phyloP scores from a whole-genome alignment of 2,113 vertebrate genomes.

The Theristicus caerulescens region DNA sequence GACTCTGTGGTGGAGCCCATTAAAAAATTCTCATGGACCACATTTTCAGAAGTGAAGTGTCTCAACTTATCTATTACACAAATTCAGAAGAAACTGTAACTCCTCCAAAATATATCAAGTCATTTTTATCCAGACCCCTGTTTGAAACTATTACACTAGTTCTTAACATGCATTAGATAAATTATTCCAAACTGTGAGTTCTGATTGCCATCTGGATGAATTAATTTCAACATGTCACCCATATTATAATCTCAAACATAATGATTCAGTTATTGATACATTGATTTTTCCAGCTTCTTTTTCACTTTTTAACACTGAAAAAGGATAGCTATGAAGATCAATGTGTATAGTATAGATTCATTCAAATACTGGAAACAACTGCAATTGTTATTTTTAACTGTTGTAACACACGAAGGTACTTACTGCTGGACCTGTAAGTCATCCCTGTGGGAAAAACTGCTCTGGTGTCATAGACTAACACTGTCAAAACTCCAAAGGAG shows the following conservation, averaged over 20 bases:
- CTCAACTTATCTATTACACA: neutral
- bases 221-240: neutral
- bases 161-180: neutral
- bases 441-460: neutral
- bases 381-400: neutral
- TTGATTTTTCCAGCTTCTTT: neutral
- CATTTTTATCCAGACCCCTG: neutral
- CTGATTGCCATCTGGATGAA: neutral
- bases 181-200: neutral
- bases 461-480: neutral
- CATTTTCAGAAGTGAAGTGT: neutral
- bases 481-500: neutral
- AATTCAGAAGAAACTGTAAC: neutral
- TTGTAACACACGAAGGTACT: neutral
- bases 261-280: neutral
- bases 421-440: neutral
- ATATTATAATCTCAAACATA: neutral
- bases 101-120: neutral
- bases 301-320: neutral
- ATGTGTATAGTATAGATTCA: neutral
- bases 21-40: neutral
- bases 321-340: neutral
- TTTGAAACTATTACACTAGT: neutral
- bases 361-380: neutral
- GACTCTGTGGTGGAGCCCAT: neutral